Evolutionary conservation across 2,797 vertebrate genomes (phyloP).

Genomic region (Hozukius guyotensis): DNA sequence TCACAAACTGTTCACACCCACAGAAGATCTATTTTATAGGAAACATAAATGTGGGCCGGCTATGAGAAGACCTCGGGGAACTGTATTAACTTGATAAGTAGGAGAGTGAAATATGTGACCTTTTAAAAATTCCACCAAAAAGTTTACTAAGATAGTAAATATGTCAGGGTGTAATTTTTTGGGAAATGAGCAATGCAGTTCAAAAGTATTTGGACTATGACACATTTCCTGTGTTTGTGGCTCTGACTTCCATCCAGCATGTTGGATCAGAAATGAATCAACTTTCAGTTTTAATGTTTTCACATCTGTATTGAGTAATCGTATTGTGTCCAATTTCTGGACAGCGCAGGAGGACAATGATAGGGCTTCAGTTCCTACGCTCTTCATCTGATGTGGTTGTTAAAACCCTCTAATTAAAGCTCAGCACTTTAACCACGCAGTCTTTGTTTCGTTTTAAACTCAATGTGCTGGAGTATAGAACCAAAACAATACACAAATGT

Average conservation of each 20-base stretch:
- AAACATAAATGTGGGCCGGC: background rate
- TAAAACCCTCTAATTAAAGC: constrained; percentile 40
- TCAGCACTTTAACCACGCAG: background rate
- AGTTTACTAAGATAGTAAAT: constrained; percentile 34
- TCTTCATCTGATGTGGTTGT: constrained; percentile 20
- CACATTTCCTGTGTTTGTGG: constrained; percentile 42
- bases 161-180: constrained; percentile 37
- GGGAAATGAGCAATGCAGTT: constrained; percentile 44
- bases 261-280: background rate
- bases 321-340: background rate
- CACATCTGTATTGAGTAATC: constrained; percentile 6
- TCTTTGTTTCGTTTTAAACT: background rate
- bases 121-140: constrained; percentile 18
- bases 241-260: background rate
- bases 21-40: background rate
- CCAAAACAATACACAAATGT: background rate
- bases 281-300: constrained; percentile 1
- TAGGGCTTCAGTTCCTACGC: background rate
- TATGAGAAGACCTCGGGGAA: background rate
- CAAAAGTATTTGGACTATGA: constrained; percentile 36
- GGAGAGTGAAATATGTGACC: constrained; percentile 19
- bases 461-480: background rate
- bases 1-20: background rate
- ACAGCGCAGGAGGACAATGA: constrained; percentile 21
- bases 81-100: background rate